phyloP scores from a whole-genome alignment of 2,113 vertebrate genomes.

The Holacanthus passer region DNA sequence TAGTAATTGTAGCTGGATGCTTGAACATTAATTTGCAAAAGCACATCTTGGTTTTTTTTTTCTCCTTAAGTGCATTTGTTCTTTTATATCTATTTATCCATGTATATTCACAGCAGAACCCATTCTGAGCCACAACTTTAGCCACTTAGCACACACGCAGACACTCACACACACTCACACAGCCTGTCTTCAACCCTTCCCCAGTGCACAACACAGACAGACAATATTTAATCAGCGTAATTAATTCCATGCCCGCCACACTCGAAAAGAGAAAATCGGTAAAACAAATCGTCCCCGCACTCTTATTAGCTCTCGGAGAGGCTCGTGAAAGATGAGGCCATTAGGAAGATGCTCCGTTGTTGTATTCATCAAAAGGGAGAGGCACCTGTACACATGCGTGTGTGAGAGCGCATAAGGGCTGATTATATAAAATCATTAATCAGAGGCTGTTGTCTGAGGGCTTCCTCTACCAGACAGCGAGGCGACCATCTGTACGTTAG shows the following conservation, averaged over 20 bases:
- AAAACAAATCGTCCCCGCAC: constrained; percentile 79
- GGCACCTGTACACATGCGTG: constrained; percentile 55
- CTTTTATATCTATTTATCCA: constrained; percentile 33
- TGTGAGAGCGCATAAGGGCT: constrained; percentile 20
- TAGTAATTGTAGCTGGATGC: constrained; percentile 24
- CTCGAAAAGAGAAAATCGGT: constrained; percentile 82
- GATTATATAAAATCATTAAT: constrained; percentile 72
- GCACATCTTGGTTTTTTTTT: constrained; percentile 1
- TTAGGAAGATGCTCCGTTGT: constrained; percentile 69
- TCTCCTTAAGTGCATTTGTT: constrained; percentile 42
- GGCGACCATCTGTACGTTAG: constrained; percentile 10
- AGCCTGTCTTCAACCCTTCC: constrained; percentile 60
- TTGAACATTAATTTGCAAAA: constrained; percentile 21
- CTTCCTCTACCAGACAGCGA: constrained; percentile 7
- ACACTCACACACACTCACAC: background rate
- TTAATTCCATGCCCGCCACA: constrained; percentile 80
- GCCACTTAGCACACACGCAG: constrained; percentile 30
- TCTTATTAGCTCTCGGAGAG: constrained; percentile 79
- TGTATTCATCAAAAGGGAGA: constrained; percentile 70
- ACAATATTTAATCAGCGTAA: constrained; percentile 85
- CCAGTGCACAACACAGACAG: constrained; percentile 57
- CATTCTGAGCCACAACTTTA: constrained; percentile 50
- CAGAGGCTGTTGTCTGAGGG: constrained; percentile 53
- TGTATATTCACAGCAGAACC: constrained; percentile 58
- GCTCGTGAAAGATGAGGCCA: constrained; percentile 79